Conservation (phyloP, 2,797 vertebrate genomes). For the Chloroceryle amazona region DNA sequence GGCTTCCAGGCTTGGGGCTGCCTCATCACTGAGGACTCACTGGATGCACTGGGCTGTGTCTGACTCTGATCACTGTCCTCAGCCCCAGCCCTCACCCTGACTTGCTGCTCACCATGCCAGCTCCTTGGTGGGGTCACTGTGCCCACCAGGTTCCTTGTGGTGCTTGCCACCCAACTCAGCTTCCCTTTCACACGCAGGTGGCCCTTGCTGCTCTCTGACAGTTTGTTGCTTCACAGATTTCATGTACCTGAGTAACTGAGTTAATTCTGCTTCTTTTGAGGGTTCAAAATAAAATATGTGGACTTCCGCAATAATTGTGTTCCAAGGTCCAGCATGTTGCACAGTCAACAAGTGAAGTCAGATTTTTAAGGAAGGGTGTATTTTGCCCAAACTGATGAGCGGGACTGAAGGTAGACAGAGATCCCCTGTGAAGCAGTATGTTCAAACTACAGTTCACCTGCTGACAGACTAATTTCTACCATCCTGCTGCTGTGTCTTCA, state of each 20-base stretch:
- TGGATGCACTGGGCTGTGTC: neutral
- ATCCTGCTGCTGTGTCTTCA: neutral
- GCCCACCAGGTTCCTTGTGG: accelerated
- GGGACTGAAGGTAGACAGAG: neutral
- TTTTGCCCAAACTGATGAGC: neutral
- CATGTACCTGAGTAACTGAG: neutral
- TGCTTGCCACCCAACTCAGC: neutral
- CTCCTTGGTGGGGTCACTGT: neutral
- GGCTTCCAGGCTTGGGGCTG: neutral
- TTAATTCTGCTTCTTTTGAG: neutral
- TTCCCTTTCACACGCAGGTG: neutral
- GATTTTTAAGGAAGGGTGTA: neutral
- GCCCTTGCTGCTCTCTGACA: neutral
- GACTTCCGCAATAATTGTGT: neutral
- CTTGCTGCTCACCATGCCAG: neutral
- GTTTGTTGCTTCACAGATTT: neutral
- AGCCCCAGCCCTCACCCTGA: neutral
- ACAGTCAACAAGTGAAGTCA: neutral
- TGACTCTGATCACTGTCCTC: neutral
- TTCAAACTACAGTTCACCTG: conserved; percentile 1
- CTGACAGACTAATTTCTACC: conserved; percentile 7
- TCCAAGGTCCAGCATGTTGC: neutral
- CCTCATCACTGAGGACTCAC: neutral
- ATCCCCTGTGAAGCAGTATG: neutral
- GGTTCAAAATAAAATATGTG: neutral